Base-by-base conservation (phyloP, 2,113 vertebrate species). In the Marmota monax region DNA sequence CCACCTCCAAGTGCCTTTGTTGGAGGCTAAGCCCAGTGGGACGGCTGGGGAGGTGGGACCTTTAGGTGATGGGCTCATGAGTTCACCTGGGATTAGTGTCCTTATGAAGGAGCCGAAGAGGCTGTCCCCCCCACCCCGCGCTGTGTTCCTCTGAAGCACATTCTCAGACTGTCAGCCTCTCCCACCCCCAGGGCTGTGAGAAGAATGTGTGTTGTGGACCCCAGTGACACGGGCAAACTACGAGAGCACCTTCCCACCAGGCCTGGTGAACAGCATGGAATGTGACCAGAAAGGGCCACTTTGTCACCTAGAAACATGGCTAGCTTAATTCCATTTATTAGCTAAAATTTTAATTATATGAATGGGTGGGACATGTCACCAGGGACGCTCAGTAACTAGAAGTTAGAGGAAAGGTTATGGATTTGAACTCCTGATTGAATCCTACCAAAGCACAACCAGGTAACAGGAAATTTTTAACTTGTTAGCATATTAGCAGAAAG, bases 331-430 rank as follows among this genome's bases (percentile, higher is more conserved):
- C 96, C 98, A 98, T 95, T 98, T 98, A 98, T 98, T 97, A 97
- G 89, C 82, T 97, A 96, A 97, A 96, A 90, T 11, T 98, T 98
- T 98, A 98, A 98, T 98, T 98, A 96, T 96, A 90, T 85, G 97
- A 97, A 90, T 97, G 97, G 97, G 96, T 97, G 97, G 96, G 97
- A 97, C 79, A 63, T 84, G 93, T 94, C 98, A 96, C 98, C 88
- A 88, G 98, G 95, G 98, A 98, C 95, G 77, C 95, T 97, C 96
- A 96, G 96, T 97, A 97, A 98, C 98, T 96, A 96, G 96, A 97
- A 97, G 94, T 98, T 97, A 97, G 12, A 22, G 94, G 96, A 97
- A 97, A 97, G 97, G 97, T 97, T 96, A 96, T 29, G 77, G 98
- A 98, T 96, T 58, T 25, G 84, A 94, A 94, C 79, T 96, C 89